Evolutionary conservation across 2,797 vertebrate genomes (phyloP), one percentile per base, ranked within the genome.

Genomic region (Sebastes jordani): DNA sequence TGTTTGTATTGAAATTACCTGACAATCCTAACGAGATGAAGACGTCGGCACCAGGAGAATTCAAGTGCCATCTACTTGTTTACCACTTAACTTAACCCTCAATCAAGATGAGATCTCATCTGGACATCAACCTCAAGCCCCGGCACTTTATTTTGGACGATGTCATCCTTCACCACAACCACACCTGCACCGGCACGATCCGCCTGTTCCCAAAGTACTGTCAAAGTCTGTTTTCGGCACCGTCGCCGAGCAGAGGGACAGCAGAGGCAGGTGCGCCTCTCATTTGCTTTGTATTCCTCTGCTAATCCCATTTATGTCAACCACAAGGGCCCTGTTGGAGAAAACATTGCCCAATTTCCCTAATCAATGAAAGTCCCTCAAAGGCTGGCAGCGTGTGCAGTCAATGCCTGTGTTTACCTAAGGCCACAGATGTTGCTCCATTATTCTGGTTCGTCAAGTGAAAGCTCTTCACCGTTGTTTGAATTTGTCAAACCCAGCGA

Each of bases 331-430:
- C 88, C 85, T 46, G 76, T 79, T 81, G 87, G 84, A 90, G 89
- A 90, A 92, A 91, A 88, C 84, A 82, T n/a, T 70, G 83, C 80
- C 87, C 82, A 77, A 92, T 94, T 91, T 91, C 89, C 88, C 89
- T 90, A 92, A 92, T 94, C 90, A 90, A 91, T 85, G 83, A 80
- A 86, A 81, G 83, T 82, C 89, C 83, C 91, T 82, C 36, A 75
- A 82, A 90, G 90, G 82, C 84, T 68, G 68, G 70, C 75, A 7
- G 60, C 58, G 29, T 1, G 23, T 54, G 73, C 77, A 82, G 86
- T 83, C 86, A 10, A 76, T 74, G 88, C 77, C 59, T 4, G 84
- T 83, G 86, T 92, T 91, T 91, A 87, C 87, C 66, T 52, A 81
- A 70, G 77, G 80, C 80, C 86, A 76, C 91, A 91, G 89, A 91